Conservation (phyloP, 2,113 vertebrate species). For the Rhineura floridana region DNA sequence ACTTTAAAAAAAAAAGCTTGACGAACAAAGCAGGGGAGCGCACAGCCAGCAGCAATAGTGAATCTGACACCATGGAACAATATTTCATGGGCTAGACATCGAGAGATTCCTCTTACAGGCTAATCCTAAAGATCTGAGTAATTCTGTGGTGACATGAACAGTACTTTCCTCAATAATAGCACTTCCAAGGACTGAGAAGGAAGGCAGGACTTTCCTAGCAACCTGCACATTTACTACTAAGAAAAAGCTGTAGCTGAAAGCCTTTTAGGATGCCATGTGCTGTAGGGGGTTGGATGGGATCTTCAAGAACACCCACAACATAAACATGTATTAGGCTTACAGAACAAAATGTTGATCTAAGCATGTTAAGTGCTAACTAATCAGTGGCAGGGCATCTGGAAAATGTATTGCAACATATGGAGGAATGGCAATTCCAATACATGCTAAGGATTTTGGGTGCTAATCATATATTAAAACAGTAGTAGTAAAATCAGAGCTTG, state of each 20-base stretch:
- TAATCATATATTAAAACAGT: background rate
- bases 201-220: background rate
- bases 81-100: background rate
- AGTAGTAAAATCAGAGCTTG: too few relatives aligned
- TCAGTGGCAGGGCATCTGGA: background rate
- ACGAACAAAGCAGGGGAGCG: background rate
- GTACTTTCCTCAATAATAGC: background rate
- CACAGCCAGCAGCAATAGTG: background rate
- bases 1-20: background rate
- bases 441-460: background rate
- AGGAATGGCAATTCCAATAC: background rate
- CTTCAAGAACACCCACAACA: background rate
- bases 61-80: background rate
- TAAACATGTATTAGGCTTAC: background rate
- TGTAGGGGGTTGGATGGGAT: background rate
- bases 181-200: too few relatives aligned
- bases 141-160: background rate
- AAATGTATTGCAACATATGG: background rate
- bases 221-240: background rate
- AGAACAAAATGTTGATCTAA: background rate
- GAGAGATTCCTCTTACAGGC: background rate
- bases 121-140: background rate
- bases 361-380: background rate
- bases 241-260: background rate
- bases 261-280: background rate